These are phyloP conservation scores for Tenrec ecaudatus DNA, from an alignment of 2,113 vertebrate genomes.

Conservation along the genomic window DNA sequence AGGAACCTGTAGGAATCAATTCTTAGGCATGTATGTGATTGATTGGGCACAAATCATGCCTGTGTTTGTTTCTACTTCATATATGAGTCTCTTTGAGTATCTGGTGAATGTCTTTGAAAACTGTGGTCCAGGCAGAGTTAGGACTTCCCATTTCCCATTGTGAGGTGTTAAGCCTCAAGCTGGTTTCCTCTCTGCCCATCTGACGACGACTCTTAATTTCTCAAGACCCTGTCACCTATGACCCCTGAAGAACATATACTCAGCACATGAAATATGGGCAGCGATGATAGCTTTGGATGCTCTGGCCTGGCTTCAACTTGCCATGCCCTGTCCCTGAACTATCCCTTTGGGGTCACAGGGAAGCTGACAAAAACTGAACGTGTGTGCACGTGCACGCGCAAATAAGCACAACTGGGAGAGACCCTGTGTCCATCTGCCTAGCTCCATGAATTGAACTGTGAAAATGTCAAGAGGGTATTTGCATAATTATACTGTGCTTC, in stretches of 20 bases:
- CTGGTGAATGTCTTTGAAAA: conserved; percentile 46
- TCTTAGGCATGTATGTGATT: conserved; percentile 16
- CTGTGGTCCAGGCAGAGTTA: not conserved
- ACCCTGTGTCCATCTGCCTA: not conserved
- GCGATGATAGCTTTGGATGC: not conserved
- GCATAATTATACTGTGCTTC: conserved; percentile 4
- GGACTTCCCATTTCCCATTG: not conserved
- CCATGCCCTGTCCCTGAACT: conserved; percentile 1
- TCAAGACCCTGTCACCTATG: not conserved
- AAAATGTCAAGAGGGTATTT: conserved; percentile 45
- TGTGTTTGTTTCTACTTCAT: conserved; percentile 50
- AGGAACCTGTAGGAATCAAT: conserved; percentile 24
- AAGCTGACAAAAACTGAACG: not conserved
- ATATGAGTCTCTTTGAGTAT: conserved; percentile 25
- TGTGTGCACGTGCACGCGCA: not conserved
- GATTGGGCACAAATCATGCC: conserved; percentile 22
- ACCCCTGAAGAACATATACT: not conserved
- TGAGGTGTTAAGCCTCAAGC: not conserved
- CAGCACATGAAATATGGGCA: not conserved
- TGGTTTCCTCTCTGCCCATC: conserved; percentile 4
- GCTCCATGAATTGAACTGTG: conserved; percentile 47
- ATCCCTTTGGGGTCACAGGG: not conserved
- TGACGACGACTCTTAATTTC: conserved; percentile 4
- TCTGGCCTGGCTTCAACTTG: conserved; percentile 19
- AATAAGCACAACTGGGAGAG: not conserved